phyloP scores from a whole-genome alignment of 1,140 invertebrate genomes.

The Drusus annulatus region DNA sequence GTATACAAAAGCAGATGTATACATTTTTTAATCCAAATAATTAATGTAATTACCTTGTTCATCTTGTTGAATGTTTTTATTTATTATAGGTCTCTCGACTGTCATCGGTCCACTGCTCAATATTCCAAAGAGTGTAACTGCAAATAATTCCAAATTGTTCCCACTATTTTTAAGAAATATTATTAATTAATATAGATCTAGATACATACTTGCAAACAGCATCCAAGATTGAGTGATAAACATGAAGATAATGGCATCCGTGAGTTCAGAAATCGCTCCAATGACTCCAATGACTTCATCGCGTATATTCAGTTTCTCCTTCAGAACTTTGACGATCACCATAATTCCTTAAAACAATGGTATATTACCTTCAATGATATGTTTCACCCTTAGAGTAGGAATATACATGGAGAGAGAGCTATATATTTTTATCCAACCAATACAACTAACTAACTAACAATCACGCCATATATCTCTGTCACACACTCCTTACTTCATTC shows the following conservation, averaged over 20 bases:
- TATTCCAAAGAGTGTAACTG: slow-evolving; percentile 23
- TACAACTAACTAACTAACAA: too few species aligned
- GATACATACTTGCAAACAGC: slow-evolving; percentile 33
- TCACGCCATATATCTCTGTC: too few species aligned
- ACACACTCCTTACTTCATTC: too few species aligned
- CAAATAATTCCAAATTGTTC: background rate
- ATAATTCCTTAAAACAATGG: background rate
- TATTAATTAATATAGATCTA: background rate
- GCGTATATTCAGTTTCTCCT: slow-evolving; percentile 32
- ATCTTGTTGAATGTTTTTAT: slow-evolving; percentile 34
- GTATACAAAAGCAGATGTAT: too few species aligned
- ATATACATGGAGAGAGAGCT: too few species aligned
- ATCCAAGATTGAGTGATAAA: slow-evolving; percentile 15
- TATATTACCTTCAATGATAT: too few species aligned
- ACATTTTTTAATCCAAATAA: too few species aligned
- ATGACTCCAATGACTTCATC: slow-evolving; percentile 43
- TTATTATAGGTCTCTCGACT: slow-evolving; percentile 35
- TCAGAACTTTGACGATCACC: slow-evolving; percentile 38
- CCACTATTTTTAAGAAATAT: too few species aligned
- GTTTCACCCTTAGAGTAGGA: too few species aligned
- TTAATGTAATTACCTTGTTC: background rate
- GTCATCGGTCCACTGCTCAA: slow-evolving; percentile 31
- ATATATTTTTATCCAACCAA: too few species aligned
- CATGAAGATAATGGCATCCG: slow-evolving; percentile 23
- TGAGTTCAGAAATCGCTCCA: slow-evolving; percentile 27